phyloP scores from a whole-genome alignment of 2,113 vertebrate genomes.

The Gymnarchus niloticus region DNA sequence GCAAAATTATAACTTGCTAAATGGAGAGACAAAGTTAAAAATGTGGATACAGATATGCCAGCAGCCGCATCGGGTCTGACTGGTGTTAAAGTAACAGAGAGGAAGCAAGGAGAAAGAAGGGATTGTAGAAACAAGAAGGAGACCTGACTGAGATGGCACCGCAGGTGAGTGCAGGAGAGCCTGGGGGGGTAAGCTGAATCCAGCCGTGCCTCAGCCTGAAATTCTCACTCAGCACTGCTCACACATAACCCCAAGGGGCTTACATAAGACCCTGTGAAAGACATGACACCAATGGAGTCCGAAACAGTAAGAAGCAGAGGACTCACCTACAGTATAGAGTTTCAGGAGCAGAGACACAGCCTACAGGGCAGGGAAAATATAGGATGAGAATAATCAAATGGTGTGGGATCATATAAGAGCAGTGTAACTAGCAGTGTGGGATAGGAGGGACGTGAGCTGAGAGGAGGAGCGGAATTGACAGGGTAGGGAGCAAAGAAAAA shows the following conservation, averaged over 20 bases:
- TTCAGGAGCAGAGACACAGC: neutral
- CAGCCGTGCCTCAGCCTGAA: too few relatives aligned
- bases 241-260: neutral
- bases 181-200: neutral
- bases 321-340: neutral
- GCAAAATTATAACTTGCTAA: neutral
- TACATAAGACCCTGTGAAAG: neutral
- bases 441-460: too few relatives aligned
- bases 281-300: neutral
- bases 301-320: neutral
- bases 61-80: neutral
- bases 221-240: too few relatives aligned
- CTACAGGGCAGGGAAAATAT: neutral
- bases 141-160: neutral
- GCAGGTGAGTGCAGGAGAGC: neutral
- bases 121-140: too few relatives aligned
- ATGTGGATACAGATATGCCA: neutral
- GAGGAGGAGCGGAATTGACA: neutral
- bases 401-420: neutral
- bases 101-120: neutral
- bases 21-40: neutral
- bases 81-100: neutral
- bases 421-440: neutral
- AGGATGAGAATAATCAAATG: neutral
- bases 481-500: neutral